Base-by-base conservation (phyloP, 2,113 vertebrate genomes). In the Myotis lucifugus region DNA sequence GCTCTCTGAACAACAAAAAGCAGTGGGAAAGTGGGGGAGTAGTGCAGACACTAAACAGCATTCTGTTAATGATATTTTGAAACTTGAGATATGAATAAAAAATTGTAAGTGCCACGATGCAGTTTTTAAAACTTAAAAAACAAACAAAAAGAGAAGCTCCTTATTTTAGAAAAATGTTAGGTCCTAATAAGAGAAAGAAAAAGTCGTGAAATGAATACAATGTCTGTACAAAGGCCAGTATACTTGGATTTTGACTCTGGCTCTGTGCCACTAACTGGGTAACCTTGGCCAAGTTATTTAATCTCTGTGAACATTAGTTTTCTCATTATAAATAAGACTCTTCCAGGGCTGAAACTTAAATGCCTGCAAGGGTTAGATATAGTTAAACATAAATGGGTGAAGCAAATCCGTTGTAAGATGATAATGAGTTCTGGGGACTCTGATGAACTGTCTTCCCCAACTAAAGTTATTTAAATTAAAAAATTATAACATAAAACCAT, bases 41-140 rank as follows among this genome's bases (percentile, higher is more conserved):
- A 85, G 81, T 14, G 4, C 59, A 90, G 77, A 94, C 79, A 88
- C 90, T 52, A 69, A 96, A 85, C 88, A 95, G 88, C 81, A 40
- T 90, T 94, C 72, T 82, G 77, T 81, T 95, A 90, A 91, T 95
- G 81, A 81, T 92, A 90, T 82, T 97, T 97, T 92, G 94, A 94
- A 94, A 95, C 59, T 83, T 78, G 18, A 61, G 88, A 92, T 73
- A 74, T 37, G 72, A 95, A 92, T 92, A 96, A 69, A 69, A 96
- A 96, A 81, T 54, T 85, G 1, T 74, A 95, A 95, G 93, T 90
- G 27, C 52, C 34, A 40, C 0, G 1, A 73, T 77, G 59, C 21
- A 59, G 48, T 74, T 94, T 92, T 86, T 64, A 95, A 94, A 94
- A 82, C 73, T 73, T 34, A 52, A 86, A 67, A 4, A 37, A 70